A percentile compares a stretch with the other conserved stretches of the same genome.
Evolutionary conservation across 1,140 invertebrate species (phyloP).

Genomic region (Theocolax elegans): DNA sequence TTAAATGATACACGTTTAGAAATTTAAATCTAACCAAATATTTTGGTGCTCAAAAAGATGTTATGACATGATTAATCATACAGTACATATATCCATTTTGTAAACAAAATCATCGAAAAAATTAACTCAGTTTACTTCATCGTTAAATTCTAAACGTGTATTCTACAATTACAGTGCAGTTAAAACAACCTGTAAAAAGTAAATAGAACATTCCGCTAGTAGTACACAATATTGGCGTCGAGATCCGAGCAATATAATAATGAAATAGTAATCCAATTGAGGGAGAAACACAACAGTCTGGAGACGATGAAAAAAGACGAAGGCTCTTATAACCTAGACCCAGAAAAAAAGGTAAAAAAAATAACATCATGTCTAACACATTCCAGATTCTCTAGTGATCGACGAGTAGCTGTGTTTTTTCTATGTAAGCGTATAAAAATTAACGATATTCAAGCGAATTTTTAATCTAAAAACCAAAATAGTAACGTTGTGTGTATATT

Average conservation of each 20-base stretch:
- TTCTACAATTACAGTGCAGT: no score
- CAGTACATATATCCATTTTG: no score
- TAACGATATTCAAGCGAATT: conserved; percentile 31
- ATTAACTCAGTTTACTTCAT: no score
- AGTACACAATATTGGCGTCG: neutral
- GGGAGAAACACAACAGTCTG: neutral
- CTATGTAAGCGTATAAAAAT: conserved; percentile 33
- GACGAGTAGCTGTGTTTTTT: conserved; percentile 43
- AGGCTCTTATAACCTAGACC: no score
- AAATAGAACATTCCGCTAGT: conserved; percentile 19
- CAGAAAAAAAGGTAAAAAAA: no score
- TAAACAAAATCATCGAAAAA: no score
- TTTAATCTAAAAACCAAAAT: conserved; percentile 20
- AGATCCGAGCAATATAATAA: conserved; percentile 23
- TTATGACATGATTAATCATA: no score
- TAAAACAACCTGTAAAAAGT: no score
- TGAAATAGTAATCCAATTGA: neutral
- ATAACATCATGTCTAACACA: conserved; percentile 27
- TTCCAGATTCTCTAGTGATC: conserved; percentile 37
- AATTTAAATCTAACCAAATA: no score
- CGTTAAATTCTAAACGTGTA: no score
- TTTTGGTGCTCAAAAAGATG: no score
- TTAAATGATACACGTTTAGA: no score
- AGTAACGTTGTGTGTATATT: neutral
- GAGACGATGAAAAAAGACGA: neutral